Percentiles rank a stretch among this genome's conserved stretches.
Conservation (phyloP, 2,113 vertebrate species). For the Trogon surrucura region DNA sequence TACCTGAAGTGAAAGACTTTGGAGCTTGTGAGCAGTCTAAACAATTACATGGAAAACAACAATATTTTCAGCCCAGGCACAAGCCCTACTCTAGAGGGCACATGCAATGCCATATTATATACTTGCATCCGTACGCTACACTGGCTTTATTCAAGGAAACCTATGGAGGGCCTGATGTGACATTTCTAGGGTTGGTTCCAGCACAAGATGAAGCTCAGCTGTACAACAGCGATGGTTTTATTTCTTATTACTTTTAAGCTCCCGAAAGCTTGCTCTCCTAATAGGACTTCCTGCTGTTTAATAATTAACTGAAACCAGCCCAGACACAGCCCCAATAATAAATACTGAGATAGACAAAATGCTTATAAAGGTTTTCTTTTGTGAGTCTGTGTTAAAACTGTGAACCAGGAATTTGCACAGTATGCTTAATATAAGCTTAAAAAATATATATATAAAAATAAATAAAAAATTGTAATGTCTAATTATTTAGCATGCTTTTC, state of each 20-base stretch:
- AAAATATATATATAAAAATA: neutral
- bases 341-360: neutral
- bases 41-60: neutral
- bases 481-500: neutral
- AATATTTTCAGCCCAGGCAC: neutral
- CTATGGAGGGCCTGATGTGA: neutral
- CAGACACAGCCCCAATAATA: neutral
- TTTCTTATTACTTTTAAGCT: neutral
- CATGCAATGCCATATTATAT: accelerated
- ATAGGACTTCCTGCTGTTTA: neutral
- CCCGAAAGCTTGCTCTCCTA: neutral
- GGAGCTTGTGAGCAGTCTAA: neutral
- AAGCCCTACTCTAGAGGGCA: neutral
- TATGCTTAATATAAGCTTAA: neutral
- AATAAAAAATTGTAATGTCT: too few species aligned
- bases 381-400: neutral
- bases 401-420: neutral
- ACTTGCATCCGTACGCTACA: neutral
- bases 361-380: neutral
- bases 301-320: neutral
- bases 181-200: neutral
- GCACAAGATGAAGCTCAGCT: neutral
- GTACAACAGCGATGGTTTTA: neutral
- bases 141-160: neutral
- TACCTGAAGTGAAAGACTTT: neutral